Base-by-base conservation (phyloP, 2,797 vertebrate species). In the Acanthurus tractus region DNA sequence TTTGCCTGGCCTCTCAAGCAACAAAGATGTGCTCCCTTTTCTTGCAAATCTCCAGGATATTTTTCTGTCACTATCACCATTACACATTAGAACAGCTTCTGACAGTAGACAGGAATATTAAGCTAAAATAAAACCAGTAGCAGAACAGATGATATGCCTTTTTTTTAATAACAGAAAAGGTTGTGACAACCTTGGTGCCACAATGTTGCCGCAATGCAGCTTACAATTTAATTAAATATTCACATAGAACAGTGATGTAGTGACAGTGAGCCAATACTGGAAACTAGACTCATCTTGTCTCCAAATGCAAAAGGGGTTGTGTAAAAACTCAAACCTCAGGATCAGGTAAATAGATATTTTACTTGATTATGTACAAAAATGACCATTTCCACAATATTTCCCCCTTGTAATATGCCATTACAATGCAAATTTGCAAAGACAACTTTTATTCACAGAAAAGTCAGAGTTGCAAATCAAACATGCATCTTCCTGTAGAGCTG, bases 201-300 rank as follows among this genome's bases (percentile, higher is more conserved):
- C 61, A 40, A 14, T 22, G 46, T n/a, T 74, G 66, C 50, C 13
- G 72, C 83, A 79, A 25, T 82, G 72, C 62, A 85, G 71, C 70
- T 66, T 8, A 18, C 45, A 55, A 44, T 63, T 83, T 71, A 36
- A 83, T 74, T 71, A 71, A 71, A 81, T 79, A 85, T 85, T 76
- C 72, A 87, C 74, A 66, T 5, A 14, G 18, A 71, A 48, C 49
- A 53, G 52, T 44, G 52, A 29, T 8, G 6, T 3, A 10, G 62
- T 14, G 45, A 36, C 3, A 1, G 8, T 29, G 15, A 46, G 22
- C 10, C 0, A 3, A 38, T 63, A 40, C 62, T 29, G 29, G 29
- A 73, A 44, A 66, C 3, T 56, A 2, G 42, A 29, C 48, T 50
- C 55, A 10, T 11, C 56, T 40, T 13, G 20, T 44, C 22, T 57